Percentiles rank a stretch among this genome's conserved stretches.
phyloP scores from a whole-genome alignment of 1,140 invertebrate genomes.

The Planococcus citri region DNA sequence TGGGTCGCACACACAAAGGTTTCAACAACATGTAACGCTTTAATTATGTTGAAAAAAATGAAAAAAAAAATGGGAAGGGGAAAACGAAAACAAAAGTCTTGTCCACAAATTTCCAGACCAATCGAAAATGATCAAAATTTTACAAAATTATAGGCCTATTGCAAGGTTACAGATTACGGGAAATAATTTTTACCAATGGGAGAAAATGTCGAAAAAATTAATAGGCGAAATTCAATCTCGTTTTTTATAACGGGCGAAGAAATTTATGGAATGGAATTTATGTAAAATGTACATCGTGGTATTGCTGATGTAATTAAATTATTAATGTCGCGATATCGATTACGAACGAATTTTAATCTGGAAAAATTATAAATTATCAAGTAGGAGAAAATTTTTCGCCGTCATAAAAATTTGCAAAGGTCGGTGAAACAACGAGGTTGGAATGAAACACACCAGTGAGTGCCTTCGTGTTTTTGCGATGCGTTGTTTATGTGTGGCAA shows the following conservation, averaged over 20 bases:
- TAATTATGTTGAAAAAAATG: constrained; percentile 11
- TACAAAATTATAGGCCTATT: constrained; percentile 18
- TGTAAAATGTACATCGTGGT: no score
- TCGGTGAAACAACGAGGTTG: neutral
- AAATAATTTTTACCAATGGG: neutral
- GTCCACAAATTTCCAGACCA: constrained; percentile 20
- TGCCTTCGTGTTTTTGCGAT: neutral
- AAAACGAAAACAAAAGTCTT: constrained; percentile 19
- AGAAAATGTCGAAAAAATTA: neutral
- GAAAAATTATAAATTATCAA: neutral
- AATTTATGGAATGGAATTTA: no score
- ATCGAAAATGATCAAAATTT: constrained; percentile 20
- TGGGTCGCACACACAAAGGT: constrained; percentile 10
- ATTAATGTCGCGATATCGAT: no score
- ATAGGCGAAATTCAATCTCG: neutral
- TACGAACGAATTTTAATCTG: no score
- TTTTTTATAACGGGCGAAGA: no score
- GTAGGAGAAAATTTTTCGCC: neutral
- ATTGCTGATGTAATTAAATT: no score
- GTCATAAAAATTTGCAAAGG: constrained; percentile 2
- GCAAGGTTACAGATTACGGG: neutral
- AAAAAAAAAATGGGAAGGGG: constrained; percentile 9
- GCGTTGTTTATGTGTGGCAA: no score
- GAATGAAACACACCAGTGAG: neutral
- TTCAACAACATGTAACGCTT: constrained; percentile 16